These are phyloP conservation scores for Camelus dromedarius DNA, from an alignment of 2,113 vertebrate genomes.

Conservation along the genomic window DNA sequence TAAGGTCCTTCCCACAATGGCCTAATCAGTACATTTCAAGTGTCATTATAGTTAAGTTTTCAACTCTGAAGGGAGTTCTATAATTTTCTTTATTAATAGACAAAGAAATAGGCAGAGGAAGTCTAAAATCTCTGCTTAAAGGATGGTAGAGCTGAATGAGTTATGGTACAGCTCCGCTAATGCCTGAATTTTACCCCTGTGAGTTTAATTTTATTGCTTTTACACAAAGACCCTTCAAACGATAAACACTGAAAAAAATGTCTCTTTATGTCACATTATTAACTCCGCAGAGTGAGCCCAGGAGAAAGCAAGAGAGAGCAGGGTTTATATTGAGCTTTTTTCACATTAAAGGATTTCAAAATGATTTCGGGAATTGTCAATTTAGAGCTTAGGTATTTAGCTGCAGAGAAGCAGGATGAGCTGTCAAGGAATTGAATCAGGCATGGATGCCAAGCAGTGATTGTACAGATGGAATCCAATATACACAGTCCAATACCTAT, in stretches of 20 bases:
- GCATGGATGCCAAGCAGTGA: neutral
- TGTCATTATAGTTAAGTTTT: neutral
- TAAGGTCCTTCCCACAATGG: neutral
- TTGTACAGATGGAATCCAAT: neutral
- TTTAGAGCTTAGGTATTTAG: conserved; percentile 52
- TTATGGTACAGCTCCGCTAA: neutral
- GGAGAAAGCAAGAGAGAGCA: neutral
- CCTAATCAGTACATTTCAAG: neutral
- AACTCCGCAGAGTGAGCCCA: neutral
- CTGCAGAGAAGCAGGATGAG: neutral
- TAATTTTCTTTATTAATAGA: conserved; percentile 64
- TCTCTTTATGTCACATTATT: conserved; percentile 33
- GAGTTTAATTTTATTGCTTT: conserved; percentile 58
- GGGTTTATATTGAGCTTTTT: neutral
- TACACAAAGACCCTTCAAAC: conserved; percentile 37
- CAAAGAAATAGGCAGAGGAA: neutral
- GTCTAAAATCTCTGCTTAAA: conserved; percentile 28
- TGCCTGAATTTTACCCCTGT: neutral
- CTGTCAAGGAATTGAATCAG: neutral
- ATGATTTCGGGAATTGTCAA: conserved; percentile 18
- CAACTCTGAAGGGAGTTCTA: neutral
- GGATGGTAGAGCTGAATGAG: neutral
- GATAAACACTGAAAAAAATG: neutral
- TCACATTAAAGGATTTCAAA: conserved; percentile 45
- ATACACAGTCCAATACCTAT: neutral